Percentiles rank a stretch among this genome's conserved stretches.
Evolutionary conservation across 1,140 invertebrate species (phyloP).

Genomic region (Anastrepha obliqua): DNA sequence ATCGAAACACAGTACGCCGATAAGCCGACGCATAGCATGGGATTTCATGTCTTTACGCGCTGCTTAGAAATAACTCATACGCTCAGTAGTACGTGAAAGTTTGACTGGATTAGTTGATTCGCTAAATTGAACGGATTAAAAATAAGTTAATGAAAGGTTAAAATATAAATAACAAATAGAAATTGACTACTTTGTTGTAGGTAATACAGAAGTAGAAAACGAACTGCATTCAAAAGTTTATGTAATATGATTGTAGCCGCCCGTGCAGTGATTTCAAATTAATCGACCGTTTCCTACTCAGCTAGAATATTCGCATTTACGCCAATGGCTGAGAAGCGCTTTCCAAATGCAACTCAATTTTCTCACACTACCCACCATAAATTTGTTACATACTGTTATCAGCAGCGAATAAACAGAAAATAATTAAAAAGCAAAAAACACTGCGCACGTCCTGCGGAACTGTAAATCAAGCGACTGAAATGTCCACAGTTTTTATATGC

Average conservation of each 20-base stretch:
- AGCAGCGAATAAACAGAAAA: background rate
- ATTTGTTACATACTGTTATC: background rate
- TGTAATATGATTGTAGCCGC: background rate
- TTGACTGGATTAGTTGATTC: background rate
- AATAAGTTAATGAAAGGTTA: background rate
- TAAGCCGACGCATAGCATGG: background rate
- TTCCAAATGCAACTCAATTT: background rate
- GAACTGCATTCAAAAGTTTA: background rate
- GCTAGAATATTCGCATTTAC: background rate
- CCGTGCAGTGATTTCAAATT: background rate
- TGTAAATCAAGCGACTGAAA: background rate
- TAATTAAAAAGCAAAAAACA: background rate
- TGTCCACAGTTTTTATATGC: slow-evolving; percentile 5
- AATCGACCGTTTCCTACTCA: background rate
- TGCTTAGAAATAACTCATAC: background rate
- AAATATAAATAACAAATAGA: background rate
- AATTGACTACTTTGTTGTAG: background rate
- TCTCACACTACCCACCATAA: background rate
- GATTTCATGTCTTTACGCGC: slow-evolving; percentile 22
- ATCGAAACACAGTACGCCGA: background rate
- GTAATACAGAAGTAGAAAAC: too few relatives aligned
- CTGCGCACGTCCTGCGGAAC: background rate
- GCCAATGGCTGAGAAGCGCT: background rate
- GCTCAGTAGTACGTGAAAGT: background rate
- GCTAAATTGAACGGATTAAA: background rate